A percentile compares a stretch with the other conserved stretches of the same genome.
These are phyloP conservation scores for Serranus cabrilla DNA, from an alignment of 2,797 vertebrate genomes.

Conservation along the genomic window DNA sequence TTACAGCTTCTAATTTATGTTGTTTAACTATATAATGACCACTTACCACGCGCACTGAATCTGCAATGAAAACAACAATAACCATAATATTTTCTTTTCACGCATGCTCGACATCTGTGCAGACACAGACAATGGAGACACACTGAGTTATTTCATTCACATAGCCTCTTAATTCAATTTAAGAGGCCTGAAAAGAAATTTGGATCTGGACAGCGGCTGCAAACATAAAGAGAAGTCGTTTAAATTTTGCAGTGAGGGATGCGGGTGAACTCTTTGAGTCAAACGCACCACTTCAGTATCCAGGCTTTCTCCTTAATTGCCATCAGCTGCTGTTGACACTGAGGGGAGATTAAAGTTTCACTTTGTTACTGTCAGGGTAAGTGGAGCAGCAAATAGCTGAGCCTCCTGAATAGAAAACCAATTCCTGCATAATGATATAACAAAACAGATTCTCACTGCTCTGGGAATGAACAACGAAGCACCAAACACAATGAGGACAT, in stretches of 20 bases:
- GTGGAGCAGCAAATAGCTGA: conserved; percentile 85
- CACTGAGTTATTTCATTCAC: conserved; percentile 35
- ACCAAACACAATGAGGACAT: conserved; percentile 54
- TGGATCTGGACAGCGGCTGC: conserved; percentile 9
- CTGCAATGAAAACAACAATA: conserved; percentile 37
- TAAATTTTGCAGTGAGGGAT: conserved; percentile 55
- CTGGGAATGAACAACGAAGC: conserved; percentile 60
- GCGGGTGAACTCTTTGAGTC: conserved; percentile 73
- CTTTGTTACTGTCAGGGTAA: conserved; percentile 86
- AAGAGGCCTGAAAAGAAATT: conserved; percentile 22
- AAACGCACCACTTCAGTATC: conserved; percentile 73
- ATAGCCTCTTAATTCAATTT: conserved; percentile 43
- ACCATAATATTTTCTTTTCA: conserved; percentile 33
- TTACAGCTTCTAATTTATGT: conserved; percentile 34
- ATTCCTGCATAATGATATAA: conserved; percentile 82
- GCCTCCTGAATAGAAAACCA: conserved; percentile 82
- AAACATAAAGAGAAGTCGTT: conserved; percentile 45
- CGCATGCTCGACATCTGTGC: conserved; percentile 24
- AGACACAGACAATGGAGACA: conserved; percentile 21
- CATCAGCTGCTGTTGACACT: conserved; percentile 84
- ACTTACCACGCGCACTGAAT: conserved; percentile 22
- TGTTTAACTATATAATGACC: conserved; percentile 42
- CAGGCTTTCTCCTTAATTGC: conserved; percentile 78
- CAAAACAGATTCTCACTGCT: conserved; percentile 76
- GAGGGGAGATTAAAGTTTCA: conserved; percentile 85